phyloP scores from a whole-genome alignment of 1,140 invertebrate genomes.

The Linepithema humile region DNA sequence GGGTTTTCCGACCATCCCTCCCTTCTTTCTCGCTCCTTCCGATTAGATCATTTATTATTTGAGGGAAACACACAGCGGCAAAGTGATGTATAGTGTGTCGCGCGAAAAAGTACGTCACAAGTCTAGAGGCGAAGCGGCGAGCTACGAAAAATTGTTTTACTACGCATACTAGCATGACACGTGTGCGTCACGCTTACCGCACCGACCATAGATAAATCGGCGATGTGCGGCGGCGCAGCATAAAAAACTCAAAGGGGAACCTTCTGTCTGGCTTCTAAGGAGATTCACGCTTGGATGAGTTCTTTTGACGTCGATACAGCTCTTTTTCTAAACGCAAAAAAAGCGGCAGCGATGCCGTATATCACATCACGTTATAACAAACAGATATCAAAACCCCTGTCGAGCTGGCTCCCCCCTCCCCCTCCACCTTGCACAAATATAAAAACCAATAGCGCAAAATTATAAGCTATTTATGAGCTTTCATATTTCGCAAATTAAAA shows the following conservation, averaged over 20 bases:
- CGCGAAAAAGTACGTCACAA: constrained; percentile 38
- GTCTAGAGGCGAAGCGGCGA: constrained; percentile 1
- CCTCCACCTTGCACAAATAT: no score
- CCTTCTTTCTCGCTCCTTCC: neutral
- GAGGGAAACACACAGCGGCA: neutral
- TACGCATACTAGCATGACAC: constrained; percentile 35
- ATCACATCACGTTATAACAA: constrained; percentile 33
- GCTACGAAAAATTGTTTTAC: constrained; percentile 45
- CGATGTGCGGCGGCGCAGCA: constrained; percentile 23
- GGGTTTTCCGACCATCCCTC: neutral
- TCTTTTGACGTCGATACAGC: constrained; percentile 34
- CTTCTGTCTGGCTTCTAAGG: constrained; percentile 52
- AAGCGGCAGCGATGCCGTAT: neutral
- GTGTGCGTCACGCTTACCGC: constrained; percentile 46
- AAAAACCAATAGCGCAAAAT: no score
- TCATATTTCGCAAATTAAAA: no score
- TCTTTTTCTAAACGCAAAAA: constrained; percentile 32
- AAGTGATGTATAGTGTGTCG: constrained; percentile 45
- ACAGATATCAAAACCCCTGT: no score
- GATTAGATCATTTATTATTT: constrained; percentile 58
- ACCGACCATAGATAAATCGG: constrained; percentile 35
- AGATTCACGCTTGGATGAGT: constrained; percentile 54
- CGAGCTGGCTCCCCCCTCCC: no score
- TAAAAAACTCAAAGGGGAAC: constrained; percentile 49
- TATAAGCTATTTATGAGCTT: no score